These are phyloP conservation scores for Dunckerocampus dactyliophorus DNA, from an alignment of 2,113 vertebrate genomes.

Conservation along the genomic window DNA sequence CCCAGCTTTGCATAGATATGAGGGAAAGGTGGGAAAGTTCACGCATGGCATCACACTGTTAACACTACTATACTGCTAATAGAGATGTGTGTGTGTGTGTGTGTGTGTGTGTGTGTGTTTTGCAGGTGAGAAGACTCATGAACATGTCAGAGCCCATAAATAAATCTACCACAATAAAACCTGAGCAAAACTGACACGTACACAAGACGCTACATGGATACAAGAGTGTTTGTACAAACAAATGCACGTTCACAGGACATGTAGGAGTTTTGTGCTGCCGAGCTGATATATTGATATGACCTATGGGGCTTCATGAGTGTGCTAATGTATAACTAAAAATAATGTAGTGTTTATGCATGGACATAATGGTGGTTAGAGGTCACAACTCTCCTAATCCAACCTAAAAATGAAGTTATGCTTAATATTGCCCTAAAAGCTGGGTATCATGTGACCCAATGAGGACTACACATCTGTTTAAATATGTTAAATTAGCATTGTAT, in stretches of 20 bases:
- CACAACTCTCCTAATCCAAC: background rate
- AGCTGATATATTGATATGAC: no score
- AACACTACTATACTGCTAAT: slow-evolving; percentile 75
- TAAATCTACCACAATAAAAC: slow-evolving; percentile 55
- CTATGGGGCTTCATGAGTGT: background rate
- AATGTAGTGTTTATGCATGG: background rate
- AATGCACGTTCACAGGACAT: slow-evolving; percentile 25
- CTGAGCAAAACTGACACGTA: slow-evolving; percentile 50
- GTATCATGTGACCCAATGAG: no score
- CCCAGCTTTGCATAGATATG: slow-evolving; percentile 82
- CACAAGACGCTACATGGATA: slow-evolving; percentile 35
- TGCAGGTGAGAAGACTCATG: slow-evolving; percentile 51
- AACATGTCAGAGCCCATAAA: slow-evolving; percentile 63
- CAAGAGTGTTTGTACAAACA: slow-evolving; percentile 37
- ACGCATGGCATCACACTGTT: slow-evolving; percentile 70
- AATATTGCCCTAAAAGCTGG: no score
- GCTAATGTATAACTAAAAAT: slow-evolving; percentile 17
- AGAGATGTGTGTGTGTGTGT: slow-evolving; percentile 58
- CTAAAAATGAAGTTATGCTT: no score
- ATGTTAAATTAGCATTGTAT: background rate
- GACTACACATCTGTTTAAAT: background rate
- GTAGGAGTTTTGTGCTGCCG: slow-evolving; percentile 1
- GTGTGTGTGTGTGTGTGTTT: slow-evolving; percentile 34
- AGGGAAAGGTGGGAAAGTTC: slow-evolving; percentile 70
- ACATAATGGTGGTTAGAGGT: background rate